A percentile compares a stretch with the other conserved stretches of the same genome.
Conservation (phyloP, 2,797 vertebrate species). For the Microctenopoma stevenorrisi region DNA sequence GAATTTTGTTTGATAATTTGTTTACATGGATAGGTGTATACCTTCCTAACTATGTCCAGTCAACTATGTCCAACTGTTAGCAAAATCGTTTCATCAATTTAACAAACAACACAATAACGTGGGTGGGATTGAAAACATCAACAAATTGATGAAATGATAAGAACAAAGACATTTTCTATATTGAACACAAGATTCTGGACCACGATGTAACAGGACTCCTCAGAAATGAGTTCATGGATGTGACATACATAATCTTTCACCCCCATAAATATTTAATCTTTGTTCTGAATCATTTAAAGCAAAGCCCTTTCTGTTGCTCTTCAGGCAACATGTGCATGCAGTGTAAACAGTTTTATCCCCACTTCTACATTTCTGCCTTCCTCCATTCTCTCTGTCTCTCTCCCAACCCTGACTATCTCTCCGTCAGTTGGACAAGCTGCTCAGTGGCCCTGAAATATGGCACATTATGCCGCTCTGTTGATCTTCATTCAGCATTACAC, state of each 20-base stretch:
- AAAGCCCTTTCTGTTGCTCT: constrained; percentile 71
- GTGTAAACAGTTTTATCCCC: constrained; percentile 48
- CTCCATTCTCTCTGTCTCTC: constrained; percentile 3
- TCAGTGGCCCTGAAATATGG: constrained; percentile 83
- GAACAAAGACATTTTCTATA: not conserved
- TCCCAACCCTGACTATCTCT: constrained; percentile 31
- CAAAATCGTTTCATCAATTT: too few species aligned
- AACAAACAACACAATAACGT: too few species aligned
- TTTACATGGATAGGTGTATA: too few species aligned
- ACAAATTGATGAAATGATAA: not conserved
- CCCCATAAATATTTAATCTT: constrained; percentile 78
- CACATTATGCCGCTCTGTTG: constrained; percentile 81
- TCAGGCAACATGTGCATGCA: constrained; percentile 60
- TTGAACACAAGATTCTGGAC: constrained; percentile 29
- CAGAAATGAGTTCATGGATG: constrained; percentile 67
- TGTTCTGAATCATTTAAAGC: constrained; percentile 74
- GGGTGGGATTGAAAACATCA: too few species aligned
- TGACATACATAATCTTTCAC: constrained; percentile 79
- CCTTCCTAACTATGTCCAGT: too few species aligned
- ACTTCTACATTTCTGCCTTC: constrained; percentile 1
- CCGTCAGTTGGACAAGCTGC: constrained; percentile 80
- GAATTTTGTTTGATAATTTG: too few species aligned
- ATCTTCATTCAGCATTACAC: constrained; percentile 72
- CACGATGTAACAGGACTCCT: constrained; percentile 49
- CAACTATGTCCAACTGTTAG: too few species aligned